These are phyloP conservation scores for Acanthosepion esculentum DNA, from an alignment of 2,888 invertebrate species.

Conservation along the genomic window DNA sequence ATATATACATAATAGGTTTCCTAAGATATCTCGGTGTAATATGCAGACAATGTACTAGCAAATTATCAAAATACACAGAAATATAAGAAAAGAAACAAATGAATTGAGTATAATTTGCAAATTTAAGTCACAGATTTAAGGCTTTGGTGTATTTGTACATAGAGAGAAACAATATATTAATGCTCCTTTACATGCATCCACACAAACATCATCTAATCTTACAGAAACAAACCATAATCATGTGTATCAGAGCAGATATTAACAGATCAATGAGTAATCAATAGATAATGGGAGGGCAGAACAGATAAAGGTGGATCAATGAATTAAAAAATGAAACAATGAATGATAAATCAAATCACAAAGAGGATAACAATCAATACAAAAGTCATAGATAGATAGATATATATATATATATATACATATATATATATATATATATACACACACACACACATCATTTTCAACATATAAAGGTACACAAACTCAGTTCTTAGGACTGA, in stretches of 20 bases:
- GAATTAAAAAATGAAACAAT: neutral
- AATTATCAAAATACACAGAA: too few species aligned
- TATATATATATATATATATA: constrained; percentile 37
- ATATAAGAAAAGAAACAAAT: too few species aligned
- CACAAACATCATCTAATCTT: neutral
- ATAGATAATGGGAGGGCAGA: neutral
- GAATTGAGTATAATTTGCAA: too few species aligned
- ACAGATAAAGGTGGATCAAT: neutral
- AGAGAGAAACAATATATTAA: too few species aligned
- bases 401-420: neutral
- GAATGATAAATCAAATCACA: neutral
- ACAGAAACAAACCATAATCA: neutral
- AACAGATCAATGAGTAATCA: neutral
- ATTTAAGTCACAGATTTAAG: too few species aligned
- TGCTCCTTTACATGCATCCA: neutral
- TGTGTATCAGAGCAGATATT: neutral
- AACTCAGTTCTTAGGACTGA: too few species aligned
- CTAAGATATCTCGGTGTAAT: too few species aligned
- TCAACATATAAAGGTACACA: too few species aligned
- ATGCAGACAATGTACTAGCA: too few species aligned
- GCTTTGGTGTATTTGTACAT: too few species aligned
- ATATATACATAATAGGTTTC: too few species aligned
- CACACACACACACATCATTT: too few species aligned
- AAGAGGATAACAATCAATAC: neutral
- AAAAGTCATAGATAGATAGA: neutral